A percentile compares a stretch with the other conserved stretches of the same genome.
Conservation (phyloP, 2,797 vertebrate species). For the Bradypodion ventrale region DNA sequence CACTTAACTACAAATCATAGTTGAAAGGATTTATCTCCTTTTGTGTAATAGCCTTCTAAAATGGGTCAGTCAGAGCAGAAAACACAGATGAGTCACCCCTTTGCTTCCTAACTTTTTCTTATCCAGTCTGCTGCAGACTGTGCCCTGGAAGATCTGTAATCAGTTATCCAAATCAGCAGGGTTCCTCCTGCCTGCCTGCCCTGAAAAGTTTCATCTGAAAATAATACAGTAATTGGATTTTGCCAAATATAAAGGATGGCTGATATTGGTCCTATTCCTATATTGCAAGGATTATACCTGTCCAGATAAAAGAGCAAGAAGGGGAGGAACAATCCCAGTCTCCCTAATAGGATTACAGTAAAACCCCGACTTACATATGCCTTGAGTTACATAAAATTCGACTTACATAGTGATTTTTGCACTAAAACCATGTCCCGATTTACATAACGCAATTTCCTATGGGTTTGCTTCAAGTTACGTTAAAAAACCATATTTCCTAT, state of each 20-base stretch:
- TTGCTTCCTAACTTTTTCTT: not conserved
- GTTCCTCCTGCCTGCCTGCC: not conserved
- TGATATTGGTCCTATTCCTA: not conserved
- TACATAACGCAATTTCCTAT: no score
- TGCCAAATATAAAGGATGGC: not conserved
- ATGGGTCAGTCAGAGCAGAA: not conserved
- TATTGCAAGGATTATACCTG: not conserved
- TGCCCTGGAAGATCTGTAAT: not conserved
- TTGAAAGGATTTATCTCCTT: not conserved
- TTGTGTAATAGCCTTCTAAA: not conserved
- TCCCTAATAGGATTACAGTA: slow-evolving; percentile 13
- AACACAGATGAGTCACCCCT: not conserved
- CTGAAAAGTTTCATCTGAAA: not conserved
- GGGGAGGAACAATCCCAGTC: not conserved
- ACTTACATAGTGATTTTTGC: no score
- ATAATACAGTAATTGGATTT: not conserved
- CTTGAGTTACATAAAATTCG: no score
- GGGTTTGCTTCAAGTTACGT: no score
- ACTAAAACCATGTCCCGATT: no score
- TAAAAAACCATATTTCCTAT: no score
- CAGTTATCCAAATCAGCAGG: not conserved
- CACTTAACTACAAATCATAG: not conserved
- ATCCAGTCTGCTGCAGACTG: not conserved
- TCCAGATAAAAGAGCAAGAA: not conserved
- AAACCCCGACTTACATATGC: no score